Conservation (phyloP, 2,888 invertebrate genomes). For the Sclerodermus sp. region DNA sequence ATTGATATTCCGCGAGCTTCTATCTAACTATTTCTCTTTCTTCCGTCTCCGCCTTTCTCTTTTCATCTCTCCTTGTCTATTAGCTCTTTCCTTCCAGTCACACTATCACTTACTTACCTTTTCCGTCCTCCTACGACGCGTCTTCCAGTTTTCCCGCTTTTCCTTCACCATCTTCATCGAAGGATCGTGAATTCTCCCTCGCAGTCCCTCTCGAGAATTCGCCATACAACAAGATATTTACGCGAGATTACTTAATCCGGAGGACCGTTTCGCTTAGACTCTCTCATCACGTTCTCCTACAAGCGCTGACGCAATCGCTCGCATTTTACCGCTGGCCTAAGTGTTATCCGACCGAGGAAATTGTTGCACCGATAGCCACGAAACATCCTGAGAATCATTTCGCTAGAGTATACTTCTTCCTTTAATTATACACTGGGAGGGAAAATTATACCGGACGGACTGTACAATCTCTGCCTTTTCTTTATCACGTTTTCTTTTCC, state of each 20-base stretch:
- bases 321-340: neutral
- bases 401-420: too few species aligned
- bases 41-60: conserved; percentile 6
- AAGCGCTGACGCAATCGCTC: neutral
- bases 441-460: too few species aligned
- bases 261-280: neutral
- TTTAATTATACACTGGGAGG: too few species aligned
- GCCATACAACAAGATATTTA: neutral
- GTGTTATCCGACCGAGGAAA: neutral
- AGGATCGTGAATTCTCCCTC: too few species aligned
- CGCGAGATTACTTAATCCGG: neutral
- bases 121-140: neutral
- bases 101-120: neutral
- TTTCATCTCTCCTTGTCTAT: neutral
- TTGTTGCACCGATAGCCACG: neutral
- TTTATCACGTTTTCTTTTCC: too few species aligned
- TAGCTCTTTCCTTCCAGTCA: neutral
- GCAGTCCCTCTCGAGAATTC: neutral
- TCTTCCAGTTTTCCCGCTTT: neutral
- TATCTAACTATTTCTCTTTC: neutral
- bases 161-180: too few species aligned
- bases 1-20: conserved; percentile 18
- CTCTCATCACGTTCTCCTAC: neutral
- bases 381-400: neutral
- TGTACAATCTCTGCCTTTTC: too few species aligned